Conservation (phyloP, 2,113 vertebrate species). For the Dicerorhinus sumatrensis region DNA sequence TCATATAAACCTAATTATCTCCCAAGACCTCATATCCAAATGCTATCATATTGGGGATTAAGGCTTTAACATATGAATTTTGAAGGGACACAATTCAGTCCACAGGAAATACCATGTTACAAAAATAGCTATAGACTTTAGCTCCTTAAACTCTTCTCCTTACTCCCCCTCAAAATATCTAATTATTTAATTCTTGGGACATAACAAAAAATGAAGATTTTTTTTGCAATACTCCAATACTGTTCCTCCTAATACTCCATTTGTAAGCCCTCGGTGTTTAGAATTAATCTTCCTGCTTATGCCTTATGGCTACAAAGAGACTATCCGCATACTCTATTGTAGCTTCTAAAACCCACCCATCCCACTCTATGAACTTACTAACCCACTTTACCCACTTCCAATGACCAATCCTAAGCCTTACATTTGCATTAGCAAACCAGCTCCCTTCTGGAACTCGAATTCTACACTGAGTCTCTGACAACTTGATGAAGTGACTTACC, state of each 20-base stretch:
- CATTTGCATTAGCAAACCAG: not conserved
- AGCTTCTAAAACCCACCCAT: not conserved
- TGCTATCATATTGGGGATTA: not conserved
- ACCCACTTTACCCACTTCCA: not conserved
- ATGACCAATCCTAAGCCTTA: not conserved
- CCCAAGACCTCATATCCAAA: not conserved
- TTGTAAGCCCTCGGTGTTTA: not conserved
- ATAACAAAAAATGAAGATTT: not conserved
- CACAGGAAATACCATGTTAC: not conserved
- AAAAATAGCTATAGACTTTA: not conserved
- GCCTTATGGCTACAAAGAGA: accelerated
- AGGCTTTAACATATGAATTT: not conserved
- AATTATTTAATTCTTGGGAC: not conserved
- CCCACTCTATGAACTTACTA: not conserved
- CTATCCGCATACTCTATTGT: not conserved
- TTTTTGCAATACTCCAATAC: not conserved
- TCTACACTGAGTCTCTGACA: not conserved
- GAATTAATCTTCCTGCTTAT: not conserved
- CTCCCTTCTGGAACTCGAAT: not conserved
- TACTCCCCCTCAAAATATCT: not conserved
- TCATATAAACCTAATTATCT: not conserved
- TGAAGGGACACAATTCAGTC: not conserved
- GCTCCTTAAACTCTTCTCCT: not conserved
- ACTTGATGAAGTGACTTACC: not conserved
- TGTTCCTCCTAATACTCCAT: not conserved